These are phyloP conservation scores for Linhomoeus sp. DNA, from an alignment of 2,888 invertebrate species.

Conservation along the genomic window DNA sequence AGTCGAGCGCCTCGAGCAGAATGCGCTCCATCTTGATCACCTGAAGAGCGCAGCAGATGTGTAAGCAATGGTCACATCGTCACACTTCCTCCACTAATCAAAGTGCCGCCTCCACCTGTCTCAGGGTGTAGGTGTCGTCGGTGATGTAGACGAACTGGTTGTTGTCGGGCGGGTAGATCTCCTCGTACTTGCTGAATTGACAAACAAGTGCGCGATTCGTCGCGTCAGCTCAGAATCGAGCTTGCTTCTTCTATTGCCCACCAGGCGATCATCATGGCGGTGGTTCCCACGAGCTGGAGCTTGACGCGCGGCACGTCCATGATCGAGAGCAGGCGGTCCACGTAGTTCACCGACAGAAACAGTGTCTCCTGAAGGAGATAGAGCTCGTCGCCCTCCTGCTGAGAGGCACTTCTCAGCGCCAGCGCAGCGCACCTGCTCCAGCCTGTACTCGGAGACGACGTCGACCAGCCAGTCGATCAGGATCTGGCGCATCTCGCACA, in stretches of 20 bases:
- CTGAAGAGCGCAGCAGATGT: slow-evolving; percentile 11
- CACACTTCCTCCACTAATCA: background rate
- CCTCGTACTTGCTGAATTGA: slow-evolving; percentile 72
- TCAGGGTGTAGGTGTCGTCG: slow-evolving; percentile 80
- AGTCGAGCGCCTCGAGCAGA: slow-evolving; percentile 63
- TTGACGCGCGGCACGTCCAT: slow-evolving; percentile 83
- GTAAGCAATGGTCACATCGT: background rate
- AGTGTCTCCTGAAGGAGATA: slow-evolving; percentile 61
- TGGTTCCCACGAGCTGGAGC: slow-evolving; percentile 82
- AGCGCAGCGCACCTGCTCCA: slow-evolving; percentile 42
- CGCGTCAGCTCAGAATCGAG: too few relatives aligned
- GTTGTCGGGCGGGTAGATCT: slow-evolving; percentile 87
- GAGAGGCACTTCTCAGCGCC: too few relatives aligned
- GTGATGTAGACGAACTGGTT: slow-evolving; percentile 92
- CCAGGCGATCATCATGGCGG: slow-evolving; percentile 85
- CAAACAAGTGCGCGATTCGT: background rate
- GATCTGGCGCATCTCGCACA: slow-evolving; percentile 71
- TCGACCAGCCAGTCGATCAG: slow-evolving; percentile 94
- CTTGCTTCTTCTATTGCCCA: too few relatives aligned
- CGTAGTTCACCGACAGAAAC: slow-evolving; percentile 72
- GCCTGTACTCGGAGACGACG: slow-evolving; percentile 77
- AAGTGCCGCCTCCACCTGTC: slow-evolving; percentile 25
- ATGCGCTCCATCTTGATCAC: slow-evolving; percentile 75
- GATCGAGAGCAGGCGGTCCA: slow-evolving; percentile 78
- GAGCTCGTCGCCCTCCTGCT: too few relatives aligned